Evolutionary conservation across 2,797 vertebrate genomes (phyloP).

Genomic region (Sebastes melanostomus): DNA sequence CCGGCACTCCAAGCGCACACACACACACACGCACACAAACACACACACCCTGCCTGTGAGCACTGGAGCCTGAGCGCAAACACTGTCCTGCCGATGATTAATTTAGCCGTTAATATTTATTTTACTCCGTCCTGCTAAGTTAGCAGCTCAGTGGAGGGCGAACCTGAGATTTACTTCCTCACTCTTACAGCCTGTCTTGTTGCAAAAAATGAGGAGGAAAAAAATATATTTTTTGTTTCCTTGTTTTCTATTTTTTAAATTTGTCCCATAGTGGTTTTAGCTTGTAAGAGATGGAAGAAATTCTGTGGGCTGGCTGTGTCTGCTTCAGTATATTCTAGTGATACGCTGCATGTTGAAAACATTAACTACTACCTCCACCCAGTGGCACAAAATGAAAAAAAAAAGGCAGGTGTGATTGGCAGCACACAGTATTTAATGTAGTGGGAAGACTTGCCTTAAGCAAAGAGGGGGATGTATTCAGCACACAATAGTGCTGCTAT

Average conservation of each 20-base stretch:
- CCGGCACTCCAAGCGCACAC: conserved; percentile 59
- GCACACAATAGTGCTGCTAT: conserved; percentile 75
- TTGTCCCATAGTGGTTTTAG: conserved; percentile 33
- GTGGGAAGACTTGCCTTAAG: conserved; percentile 79
- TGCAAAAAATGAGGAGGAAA: conserved; percentile 32
- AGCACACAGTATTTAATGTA: conserved; percentile 75
- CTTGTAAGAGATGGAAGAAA: conserved; percentile 5
- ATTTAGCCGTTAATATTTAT: conserved; percentile 83
- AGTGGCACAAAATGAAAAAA: conserved; percentile 78
- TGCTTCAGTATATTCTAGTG: conserved; percentile 58
- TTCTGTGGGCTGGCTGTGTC: conserved; percentile 45
- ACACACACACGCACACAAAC: conserved; percentile 13
- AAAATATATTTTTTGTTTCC: conserved; percentile 14
- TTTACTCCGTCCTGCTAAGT: conserved; percentile 72
- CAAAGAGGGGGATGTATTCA: conserved; percentile 75
- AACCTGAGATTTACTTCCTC: conserved; percentile 53
- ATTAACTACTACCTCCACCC: conserved; percentile 86
- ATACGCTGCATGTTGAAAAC: conserved; percentile 69
- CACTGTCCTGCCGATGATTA: conserved; percentile 78
- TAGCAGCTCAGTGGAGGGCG: conserved; percentile 66
- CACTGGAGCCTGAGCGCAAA: conserved; percentile 75
- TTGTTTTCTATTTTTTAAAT: neutral
- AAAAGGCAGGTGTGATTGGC: conserved; percentile 76
- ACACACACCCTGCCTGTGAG: conserved; percentile 65
- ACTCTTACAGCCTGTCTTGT: conserved; percentile 40